These are phyloP conservation scores for Heliconius hortense DNA, from an alignment of 2,888 invertebrate genomes.

Conservation along the genomic window DNA sequence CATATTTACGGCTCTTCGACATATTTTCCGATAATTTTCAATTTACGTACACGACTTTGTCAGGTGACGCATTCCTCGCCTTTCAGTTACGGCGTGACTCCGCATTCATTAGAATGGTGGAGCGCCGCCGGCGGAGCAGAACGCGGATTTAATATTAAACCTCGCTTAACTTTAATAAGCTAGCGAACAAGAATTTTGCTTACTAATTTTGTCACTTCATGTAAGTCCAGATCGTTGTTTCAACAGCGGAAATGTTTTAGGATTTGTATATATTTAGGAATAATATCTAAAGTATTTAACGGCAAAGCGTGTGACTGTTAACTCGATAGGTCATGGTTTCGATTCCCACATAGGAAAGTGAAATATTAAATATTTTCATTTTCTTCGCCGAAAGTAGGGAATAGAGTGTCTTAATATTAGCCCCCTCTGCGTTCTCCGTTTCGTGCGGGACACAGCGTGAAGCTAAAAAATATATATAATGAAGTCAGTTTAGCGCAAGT, in stretches of 20 bases:
- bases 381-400: too few relatives aligned
- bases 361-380: too few relatives aligned
- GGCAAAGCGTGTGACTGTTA: too few relatives aligned
- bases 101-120: constrained; percentile 42
- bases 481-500: too few relatives aligned
- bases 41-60: constrained; percentile 25
- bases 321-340: too few relatives aligned
- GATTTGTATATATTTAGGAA: too few relatives aligned
- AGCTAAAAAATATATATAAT: too few relatives aligned
- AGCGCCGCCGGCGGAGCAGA: constrained; percentile 27
- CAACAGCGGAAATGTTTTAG: neutral
- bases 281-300: too few relatives aligned
- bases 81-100: constrained; percentile 38
- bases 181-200: constrained; percentile 36
- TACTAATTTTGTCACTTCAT: constrained; percentile 32
- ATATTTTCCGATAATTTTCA: constrained; percentile 22
- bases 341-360: too few relatives aligned
- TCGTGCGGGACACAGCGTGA: too few relatives aligned
- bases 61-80: constrained; percentile 18
- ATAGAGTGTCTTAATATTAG: too few relatives aligned
- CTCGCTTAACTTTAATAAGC: constrained; percentile 43
- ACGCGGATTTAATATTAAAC: constrained; percentile 44
- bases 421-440: too few relatives aligned
- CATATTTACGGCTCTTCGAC: neutral
- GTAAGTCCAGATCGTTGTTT: constrained; percentile 15